Conservation (phyloP, 1,140 invertebrate genomes). For the Zaprionus inermis region DNA sequence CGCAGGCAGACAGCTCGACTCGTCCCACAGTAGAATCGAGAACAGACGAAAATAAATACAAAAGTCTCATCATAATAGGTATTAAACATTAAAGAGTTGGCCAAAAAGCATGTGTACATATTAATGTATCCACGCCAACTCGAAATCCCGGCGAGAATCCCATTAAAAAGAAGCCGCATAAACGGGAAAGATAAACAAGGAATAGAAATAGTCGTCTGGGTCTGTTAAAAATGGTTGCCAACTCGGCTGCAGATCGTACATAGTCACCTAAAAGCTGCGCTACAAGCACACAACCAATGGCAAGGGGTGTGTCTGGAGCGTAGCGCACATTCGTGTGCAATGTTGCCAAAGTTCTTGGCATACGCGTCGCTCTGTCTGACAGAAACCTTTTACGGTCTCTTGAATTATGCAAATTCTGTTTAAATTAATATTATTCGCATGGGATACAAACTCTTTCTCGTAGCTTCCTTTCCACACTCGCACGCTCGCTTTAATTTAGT, state of each 20-base stretch:
- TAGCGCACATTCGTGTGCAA: conserved; percentile 1
- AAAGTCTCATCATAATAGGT: conserved; percentile 47
- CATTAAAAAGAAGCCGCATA: conserved; percentile 32
- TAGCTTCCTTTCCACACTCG: conserved; percentile 59
- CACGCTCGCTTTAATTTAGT: conserved; percentile 69
- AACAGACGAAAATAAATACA: conserved; percentile 41
- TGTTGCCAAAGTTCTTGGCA: conserved; percentile 16
- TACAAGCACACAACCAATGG: neutral
- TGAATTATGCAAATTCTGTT: conserved; percentile 79
- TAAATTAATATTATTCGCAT: conserved; percentile 75
- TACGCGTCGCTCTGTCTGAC: conserved; percentile 78
- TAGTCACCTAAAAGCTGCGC: conserved; percentile 19
- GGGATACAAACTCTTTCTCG: conserved; percentile 57
- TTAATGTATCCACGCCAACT: conserved; percentile 47
- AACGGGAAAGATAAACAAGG: conserved; percentile 31
- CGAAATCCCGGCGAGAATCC: conserved; percentile 56
- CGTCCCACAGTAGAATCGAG: conserved; percentile 65
- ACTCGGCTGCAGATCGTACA: neutral
- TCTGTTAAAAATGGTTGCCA: conserved; percentile 23
- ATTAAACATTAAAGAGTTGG: conserved; percentile 54
- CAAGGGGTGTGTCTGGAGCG: conserved; percentile 4
- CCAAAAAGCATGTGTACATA: conserved; percentile 47
- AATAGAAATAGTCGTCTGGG: conserved; percentile 24
- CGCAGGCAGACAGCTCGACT: conserved; percentile 29
- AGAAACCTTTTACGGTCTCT: conserved; percentile 56